These are phyloP conservation scores for Aplysina aerophoba DNA, from an alignment of 37 sponge, comb jelly and placozoan species.

Conservation along the genomic window DNA sequence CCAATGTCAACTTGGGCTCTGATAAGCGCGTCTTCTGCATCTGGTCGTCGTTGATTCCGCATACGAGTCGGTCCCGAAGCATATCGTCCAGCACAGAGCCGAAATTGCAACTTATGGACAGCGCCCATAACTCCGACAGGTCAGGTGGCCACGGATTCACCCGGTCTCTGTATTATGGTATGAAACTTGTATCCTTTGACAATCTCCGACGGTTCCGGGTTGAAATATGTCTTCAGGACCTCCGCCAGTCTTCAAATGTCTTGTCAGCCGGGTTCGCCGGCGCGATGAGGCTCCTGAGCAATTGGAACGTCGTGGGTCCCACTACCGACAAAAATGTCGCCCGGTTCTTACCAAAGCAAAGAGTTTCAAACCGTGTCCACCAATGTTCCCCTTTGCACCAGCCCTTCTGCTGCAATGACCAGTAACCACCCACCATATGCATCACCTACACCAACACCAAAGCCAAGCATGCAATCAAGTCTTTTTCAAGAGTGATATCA, in stretches of 20 bases:
- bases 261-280: constrained; percentile 1
- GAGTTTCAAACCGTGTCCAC: no score
- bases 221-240: neutral
- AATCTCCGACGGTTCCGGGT: constrained; percentile 13
- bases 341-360: no score
- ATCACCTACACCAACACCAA: no score
- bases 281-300: no score
- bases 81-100: constrained; percentile 30
- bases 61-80: constrained; percentile 35
- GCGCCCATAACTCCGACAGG: neutral
- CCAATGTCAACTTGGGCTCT: constrained; percentile 31
- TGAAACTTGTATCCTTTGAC: constrained; percentile 19
- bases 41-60: constrained; percentile 26
- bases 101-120: constrained; percentile 19
- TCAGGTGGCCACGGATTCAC: neutral
- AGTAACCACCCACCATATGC: no score
- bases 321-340: no score
- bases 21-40: constrained; percentile 13
- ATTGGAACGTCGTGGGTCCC: no score
- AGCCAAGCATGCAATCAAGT: no score
- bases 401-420: no score
- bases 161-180: neutral
- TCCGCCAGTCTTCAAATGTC: constrained; percentile 5
- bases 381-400: no score
- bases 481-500: no score